Conservation (phyloP, 2,888 invertebrate species). For the Volucella zonaria region DNA sequence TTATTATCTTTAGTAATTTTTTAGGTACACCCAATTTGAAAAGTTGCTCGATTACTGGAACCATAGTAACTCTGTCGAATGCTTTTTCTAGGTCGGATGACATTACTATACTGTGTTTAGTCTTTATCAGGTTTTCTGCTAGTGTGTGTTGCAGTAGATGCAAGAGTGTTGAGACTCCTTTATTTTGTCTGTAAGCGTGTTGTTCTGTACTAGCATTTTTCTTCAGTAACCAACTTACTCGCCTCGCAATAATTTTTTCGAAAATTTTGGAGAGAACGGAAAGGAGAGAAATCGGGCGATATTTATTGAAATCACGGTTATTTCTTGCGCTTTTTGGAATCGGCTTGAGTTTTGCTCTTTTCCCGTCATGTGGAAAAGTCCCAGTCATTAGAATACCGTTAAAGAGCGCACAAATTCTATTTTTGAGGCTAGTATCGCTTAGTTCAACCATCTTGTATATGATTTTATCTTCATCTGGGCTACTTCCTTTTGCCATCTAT, state of each 20-base stretch:
- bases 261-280: slow-evolving; percentile 9
- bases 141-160: too few relatives aligned
- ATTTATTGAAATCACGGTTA: slow-evolving; percentile 6
- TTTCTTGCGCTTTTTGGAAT: slow-evolving; percentile 9
- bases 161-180: slow-evolving; percentile 15
- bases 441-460: slow-evolving; percentile 7
- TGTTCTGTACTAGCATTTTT: slow-evolving; percentile 8
- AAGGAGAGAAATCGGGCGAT: neutral
- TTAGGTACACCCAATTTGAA: slow-evolving; percentile 1
- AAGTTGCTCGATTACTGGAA: neutral
- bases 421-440: slow-evolving; percentile 1
- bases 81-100: too few relatives aligned
- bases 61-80: neutral
- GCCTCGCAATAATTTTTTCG: neutral
- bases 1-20: too few relatives aligned
- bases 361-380: neutral
- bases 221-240: slow-evolving; percentile 18
- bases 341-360: slow-evolving; percentile 7
- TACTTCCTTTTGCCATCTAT: slow-evolving; percentile 8
- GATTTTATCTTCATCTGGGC: slow-evolving; percentile 14
- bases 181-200: slow-evolving; percentile 2
- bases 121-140: too few relatives aligned
- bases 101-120: too few relatives aligned
- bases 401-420: slow-evolving; percentile 5
- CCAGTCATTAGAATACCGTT: neutral